Percentiles rank a stretch among this genome's conserved stretches.
These are phyloP conservation scores for Galleria mellonella DNA, from an alignment of 1,140 invertebrate species.

Conservation along the genomic window DNA sequence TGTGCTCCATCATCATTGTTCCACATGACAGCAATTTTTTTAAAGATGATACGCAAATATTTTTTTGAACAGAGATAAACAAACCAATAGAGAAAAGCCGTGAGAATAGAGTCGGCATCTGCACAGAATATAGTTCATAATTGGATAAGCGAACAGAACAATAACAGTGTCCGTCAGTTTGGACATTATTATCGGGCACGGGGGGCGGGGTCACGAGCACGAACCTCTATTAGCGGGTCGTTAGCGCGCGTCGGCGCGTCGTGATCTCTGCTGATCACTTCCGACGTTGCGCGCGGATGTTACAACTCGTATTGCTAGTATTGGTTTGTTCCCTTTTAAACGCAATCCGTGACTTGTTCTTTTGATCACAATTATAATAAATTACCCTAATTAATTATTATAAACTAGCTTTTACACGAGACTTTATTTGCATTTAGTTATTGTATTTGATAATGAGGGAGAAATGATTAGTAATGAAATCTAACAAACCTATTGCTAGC, in stretches of 20 bases:
- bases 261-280: slow-evolving; percentile 18
- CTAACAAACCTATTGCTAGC: no score
- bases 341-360: slow-evolving; percentile 1
- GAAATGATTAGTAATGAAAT: no score
- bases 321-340: no score
- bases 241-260: slow-evolving; percentile 18
- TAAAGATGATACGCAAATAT: no score
- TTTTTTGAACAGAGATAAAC: no score
- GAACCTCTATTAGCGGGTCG: slow-evolving; percentile 53
- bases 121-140: slow-evolving; percentile 2
- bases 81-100: not conserved
- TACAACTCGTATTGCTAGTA: not conserved
- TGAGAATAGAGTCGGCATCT: slow-evolving; percentile 3
- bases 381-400: no score
- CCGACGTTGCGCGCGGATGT: slow-evolving; percentile 11
- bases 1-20: no score
- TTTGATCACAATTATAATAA: no score
- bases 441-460: no score
- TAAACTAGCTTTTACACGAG: no score
- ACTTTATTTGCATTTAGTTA: no score
- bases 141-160: slow-evolving; percentile 11
- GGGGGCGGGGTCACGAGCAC: slow-evolving; percentile 32
- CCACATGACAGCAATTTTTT: no score
- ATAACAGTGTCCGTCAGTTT: slow-evolving; percentile 22
- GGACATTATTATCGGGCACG: slow-evolving; percentile 29